These are phyloP conservation scores for Gonioctena quinquepunctata DNA, from an alignment of 1,140 invertebrate species.

Conservation along the genomic window DNA sequence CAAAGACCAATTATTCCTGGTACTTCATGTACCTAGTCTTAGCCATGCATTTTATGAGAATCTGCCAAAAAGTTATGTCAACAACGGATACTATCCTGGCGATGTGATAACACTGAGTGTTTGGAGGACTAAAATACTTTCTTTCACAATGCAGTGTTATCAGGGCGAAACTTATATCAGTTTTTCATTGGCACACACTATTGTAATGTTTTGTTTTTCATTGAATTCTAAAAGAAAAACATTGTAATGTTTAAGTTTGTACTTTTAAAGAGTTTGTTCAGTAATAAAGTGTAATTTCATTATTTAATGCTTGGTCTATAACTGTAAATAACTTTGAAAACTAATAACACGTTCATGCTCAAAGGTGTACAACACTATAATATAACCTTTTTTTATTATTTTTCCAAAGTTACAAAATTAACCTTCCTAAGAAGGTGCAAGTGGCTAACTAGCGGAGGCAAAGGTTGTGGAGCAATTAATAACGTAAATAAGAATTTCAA, in stretches of 20 bases:
- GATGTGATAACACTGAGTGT: neutral
- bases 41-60: neutral
- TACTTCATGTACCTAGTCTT: neutral
- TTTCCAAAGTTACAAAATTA: too few relatives aligned
- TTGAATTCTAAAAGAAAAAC: neutral
- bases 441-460: too few relatives aligned
- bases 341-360: neutral
- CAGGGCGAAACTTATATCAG: too few relatives aligned
- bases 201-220: neutral
- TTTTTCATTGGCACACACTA: too few relatives aligned
- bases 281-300: neutral
- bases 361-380: neutral
- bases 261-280: neutral
- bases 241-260: neutral
- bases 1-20: neutral
- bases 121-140: neutral
- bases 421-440: too few relatives aligned
- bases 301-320: neutral
- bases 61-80: neutral
- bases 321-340: neutral
- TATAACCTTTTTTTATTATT: too few relatives aligned
- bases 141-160: too few relatives aligned
- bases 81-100: neutral
- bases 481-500: too few relatives aligned
- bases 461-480: too few relatives aligned